These are phyloP conservation scores for Uria aalge DNA, from an alignment of 2,113 vertebrate species.

Conservation along the genomic window DNA sequence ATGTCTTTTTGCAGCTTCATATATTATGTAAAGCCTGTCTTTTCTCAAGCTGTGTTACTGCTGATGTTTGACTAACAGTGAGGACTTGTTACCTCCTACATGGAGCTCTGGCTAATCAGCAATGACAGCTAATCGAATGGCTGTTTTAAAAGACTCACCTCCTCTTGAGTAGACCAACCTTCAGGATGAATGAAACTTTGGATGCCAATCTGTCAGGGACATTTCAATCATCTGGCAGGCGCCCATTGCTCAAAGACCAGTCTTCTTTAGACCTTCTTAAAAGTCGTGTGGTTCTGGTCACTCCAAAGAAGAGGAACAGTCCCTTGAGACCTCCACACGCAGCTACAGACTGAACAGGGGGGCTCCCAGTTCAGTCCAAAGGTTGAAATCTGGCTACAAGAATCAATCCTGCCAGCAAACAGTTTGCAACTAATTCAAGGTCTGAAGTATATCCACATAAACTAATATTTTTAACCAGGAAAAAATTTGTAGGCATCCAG, in stretches of 20 bases:
- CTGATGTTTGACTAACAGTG: constrained; percentile 38
- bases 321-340: background rate
- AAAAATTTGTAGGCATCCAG: background rate
- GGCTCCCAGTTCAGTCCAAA: background rate
- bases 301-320: background rate
- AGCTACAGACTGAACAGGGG: background rate
- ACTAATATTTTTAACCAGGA: background rate
- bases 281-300: background rate
- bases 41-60: constrained; percentile 38
- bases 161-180: background rate
- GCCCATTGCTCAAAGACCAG: background rate
- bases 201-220: background rate
- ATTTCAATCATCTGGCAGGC: background rate
- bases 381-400: background rate
- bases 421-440: background rate
- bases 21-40: constrained; percentile 43
- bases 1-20: constrained; percentile 31
- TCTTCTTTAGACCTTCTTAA: background rate
- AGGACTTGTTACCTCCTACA: background rate
- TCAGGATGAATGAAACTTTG: background rate
- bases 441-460: background rate
- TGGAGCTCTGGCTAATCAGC: background rate
- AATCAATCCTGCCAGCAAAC: background rate
- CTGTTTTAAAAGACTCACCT: background rate
- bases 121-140: background rate